A percentile compares a stretch with the other conserved stretches of the same genome.
Evolutionary conservation across 2,797 vertebrate species (phyloP).

Genomic region (Enteromius afrohamiltoni): DNA sequence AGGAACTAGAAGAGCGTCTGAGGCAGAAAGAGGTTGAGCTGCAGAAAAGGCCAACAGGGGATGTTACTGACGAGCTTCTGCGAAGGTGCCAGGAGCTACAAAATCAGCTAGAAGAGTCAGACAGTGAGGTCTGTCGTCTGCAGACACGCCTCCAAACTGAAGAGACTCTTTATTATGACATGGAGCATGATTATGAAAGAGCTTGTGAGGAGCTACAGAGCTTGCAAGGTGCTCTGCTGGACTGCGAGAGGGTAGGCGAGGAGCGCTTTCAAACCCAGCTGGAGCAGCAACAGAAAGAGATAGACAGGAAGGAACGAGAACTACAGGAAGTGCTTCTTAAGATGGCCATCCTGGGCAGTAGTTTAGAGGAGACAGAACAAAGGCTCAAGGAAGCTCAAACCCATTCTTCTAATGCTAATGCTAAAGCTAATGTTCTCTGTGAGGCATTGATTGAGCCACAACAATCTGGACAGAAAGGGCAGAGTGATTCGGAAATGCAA

Average conservation of each 20-base stretch:
- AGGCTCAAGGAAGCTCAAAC: constrained; percentile 79
- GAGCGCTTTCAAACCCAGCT: constrained; percentile 58
- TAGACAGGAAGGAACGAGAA: constrained; percentile 86
- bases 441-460: constrained; percentile 59
- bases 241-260: constrained; percentile 71
- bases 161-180: constrained; percentile 83
- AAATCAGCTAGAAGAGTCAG: constrained; percentile 79
- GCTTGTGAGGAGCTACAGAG: constrained; percentile 82
- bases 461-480: constrained; percentile 65
- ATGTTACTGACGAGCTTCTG: constrained; percentile 80
- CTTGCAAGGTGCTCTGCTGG: constrained; percentile 75
- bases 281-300: constrained; percentile 71
- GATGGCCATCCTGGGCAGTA: constrained; percentile 85
- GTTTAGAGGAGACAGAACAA: constrained; percentile 84
- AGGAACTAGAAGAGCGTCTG: constrained; percentile 84
- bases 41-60: constrained; percentile 74
- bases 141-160: constrained; percentile 80
- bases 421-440: neutral
- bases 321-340: constrained; percentile 86
- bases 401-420: neutral
- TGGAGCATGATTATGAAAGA: constrained; percentile 82
- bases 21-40: constrained; percentile 84
- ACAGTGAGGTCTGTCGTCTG: constrained; percentile 78
- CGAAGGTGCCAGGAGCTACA: constrained; percentile 85
- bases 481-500: constrained; percentile 70